Conservation (phyloP, 2,888 invertebrate species). For the Rhamphomyia laevipes region DNA sequence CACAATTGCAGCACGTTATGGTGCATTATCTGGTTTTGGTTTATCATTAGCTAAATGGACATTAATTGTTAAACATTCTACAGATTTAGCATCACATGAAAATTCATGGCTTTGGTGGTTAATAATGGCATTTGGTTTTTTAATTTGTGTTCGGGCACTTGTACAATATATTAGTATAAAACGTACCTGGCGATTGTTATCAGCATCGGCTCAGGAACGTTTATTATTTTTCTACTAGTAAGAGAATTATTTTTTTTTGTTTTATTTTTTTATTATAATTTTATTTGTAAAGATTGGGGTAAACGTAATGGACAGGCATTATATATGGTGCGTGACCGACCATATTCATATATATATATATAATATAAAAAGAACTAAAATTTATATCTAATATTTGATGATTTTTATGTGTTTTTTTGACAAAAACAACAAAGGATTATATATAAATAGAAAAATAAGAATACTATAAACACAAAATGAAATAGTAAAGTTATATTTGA, state of each 20-base stretch:
- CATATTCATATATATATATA: too few relatives aligned
- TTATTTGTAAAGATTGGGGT: not conserved
- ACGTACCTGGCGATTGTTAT: slow-evolving; percentile 75
- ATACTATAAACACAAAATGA: too few relatives aligned
- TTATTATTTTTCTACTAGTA: slow-evolving; percentile 71
- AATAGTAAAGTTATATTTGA: too few relatives aligned
- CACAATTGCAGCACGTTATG: slow-evolving; percentile 86
- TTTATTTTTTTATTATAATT: too few relatives aligned
- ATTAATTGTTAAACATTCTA: slow-evolving; percentile 83
- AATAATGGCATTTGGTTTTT: slow-evolving; percentile 78
- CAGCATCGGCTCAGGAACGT: slow-evolving; percentile 76
- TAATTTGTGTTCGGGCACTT: slow-evolving; percentile 77
- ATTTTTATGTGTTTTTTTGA: too few relatives aligned
- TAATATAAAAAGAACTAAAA: too few relatives aligned
- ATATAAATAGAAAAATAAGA: too few relatives aligned
- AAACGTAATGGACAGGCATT: too few relatives aligned
- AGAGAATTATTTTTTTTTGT: too few relatives aligned
- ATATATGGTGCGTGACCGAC: too few relatives aligned
- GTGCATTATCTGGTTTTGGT: slow-evolving; percentile 85
- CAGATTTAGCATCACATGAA: slow-evolving; percentile 74
- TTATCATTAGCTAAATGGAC: slow-evolving; percentile 92
- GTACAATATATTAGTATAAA: slow-evolving; percentile 83
- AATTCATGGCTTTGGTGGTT: slow-evolving; percentile 90
- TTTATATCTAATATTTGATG: too few relatives aligned
- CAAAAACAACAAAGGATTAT: too few relatives aligned